Evolutionary conservation across 1,140 invertebrate species (phyloP), one percentile per base, ranked within the genome.

Genomic region (Calycopis cecrops): DNA sequence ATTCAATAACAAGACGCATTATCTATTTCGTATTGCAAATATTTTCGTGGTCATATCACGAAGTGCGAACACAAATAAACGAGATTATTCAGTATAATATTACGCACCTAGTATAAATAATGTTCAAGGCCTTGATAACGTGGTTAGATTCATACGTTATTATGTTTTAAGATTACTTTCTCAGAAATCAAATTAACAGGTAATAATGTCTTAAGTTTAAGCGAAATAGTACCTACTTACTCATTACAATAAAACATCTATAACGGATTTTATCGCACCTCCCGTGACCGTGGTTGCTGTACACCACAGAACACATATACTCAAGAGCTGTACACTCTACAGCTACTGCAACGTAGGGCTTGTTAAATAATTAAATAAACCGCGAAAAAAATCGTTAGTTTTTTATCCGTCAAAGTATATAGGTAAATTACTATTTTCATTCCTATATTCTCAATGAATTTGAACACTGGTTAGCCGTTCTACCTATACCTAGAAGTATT

Each of bases 11-110:
- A 14, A 14, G 12, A 8, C 38, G n/a, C 38, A 14, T 40, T 12
- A 12, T 14, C 14, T 40, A 14, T 40, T 40, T 11, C 38, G 38
- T 11, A 40, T 40, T 65, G 62, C 48, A 40, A 40, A 40, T 40
- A 40, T 16, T 40, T 40, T 14, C 38, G n/a, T 12, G 8, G 11
- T 2, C 12, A 40, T 14, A 14, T 28, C 21, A 40, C 8, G 14
- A 38, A 40, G n/a, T 40, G 38, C 38, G 38, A n/a, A 40, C n/a
- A n/a, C n/a, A 11, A 4, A 11, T 37, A 11, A 8, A 40, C 12
- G n/a, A n/a, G n/a, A 40, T 11, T n/a, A 12, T 40, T 40, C 38
- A 28, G n/a, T n/a, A n/a, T n/a, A n/a, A n/a, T n/a, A n/a, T n/a
- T 37, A 37, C 10, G 12, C 35, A 37, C 12, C 12, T 40, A 40